A percentile compares a stretch with the other conserved stretches of the same genome.
phyloP scores from a whole-genome alignment of 2,113 vertebrate species.

The Acanthisitta chloris region DNA sequence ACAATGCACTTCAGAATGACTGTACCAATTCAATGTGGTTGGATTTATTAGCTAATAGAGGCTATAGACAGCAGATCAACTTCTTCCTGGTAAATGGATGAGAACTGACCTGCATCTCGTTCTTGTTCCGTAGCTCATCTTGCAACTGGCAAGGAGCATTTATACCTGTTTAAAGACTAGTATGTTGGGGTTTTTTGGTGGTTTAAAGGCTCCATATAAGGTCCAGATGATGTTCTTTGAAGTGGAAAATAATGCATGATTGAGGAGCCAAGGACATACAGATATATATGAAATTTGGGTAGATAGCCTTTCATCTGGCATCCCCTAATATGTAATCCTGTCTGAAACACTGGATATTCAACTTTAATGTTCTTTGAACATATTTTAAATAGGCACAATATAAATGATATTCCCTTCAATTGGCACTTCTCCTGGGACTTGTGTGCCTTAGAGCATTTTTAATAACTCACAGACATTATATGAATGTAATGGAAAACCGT shows the following conservation, averaged over 20 bases:
- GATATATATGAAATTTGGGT: background rate
- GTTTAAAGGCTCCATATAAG: background rate
- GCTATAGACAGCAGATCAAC: background rate
- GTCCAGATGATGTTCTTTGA: background rate
- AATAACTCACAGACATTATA: conserved; percentile 21
- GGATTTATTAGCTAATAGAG: background rate
- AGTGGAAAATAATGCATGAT: background rate
- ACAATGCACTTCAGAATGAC: background rate
- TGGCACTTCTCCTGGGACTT: conserved; percentile 12
- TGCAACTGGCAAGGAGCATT: background rate
- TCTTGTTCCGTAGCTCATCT: background rate
- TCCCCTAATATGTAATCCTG: background rate
- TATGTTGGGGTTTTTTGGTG: background rate
- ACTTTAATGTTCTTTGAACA: conserved; percentile 14
- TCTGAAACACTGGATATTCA: background rate
- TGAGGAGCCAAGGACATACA: background rate
- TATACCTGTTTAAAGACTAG: background rate
- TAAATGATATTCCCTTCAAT: conserved; percentile 20
- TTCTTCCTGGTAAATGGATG: background rate
- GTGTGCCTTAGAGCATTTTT: conserved; percentile 42
- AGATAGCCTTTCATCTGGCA: background rate
- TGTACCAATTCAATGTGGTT: background rate
- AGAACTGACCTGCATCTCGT: background rate
- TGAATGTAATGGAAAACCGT: conserved; percentile 1
- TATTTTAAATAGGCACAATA: conserved; percentile 26